Conservation (phyloP, 2,113 vertebrate genomes). For the Elaphurus davidianus region DNA sequence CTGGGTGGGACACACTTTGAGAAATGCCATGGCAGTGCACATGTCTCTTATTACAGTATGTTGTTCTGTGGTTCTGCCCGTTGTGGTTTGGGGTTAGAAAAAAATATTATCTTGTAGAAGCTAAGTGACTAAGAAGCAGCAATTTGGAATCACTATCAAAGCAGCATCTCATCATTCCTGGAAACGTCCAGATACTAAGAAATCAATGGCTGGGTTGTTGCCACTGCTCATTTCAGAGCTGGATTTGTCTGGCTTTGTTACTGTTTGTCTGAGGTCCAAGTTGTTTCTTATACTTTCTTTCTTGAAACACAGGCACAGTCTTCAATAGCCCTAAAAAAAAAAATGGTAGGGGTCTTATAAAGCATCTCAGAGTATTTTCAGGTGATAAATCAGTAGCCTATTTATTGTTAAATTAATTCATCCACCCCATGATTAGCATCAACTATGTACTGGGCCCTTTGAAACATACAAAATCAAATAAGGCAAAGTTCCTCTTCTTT, state of each 20-base stretch:
- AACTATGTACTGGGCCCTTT: background rate
- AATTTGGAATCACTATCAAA: background rate
- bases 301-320: background rate
- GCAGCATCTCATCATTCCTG: background rate
- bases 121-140: slow-evolving; percentile 13
- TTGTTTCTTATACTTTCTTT: slow-evolving; percentile 3
- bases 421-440: background rate
- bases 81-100: slow-evolving; percentile 29
- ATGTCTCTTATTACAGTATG: background rate
- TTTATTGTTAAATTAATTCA: background rate
- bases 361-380: background rate
- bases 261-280: background rate
- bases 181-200: slow-evolving; percentile 5
- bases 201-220: slow-evolving; percentile 10
- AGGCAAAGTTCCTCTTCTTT: background rate
- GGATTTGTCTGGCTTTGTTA: background rate
- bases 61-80: background rate
- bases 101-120: background rate
- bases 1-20: background rate
- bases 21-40: background rate
- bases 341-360: background rate
- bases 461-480: background rate
- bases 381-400: background rate
- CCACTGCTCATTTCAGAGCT: background rate
- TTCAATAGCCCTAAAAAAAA: background rate